Evolutionary conservation across 2,797 vertebrate species (phyloP).

Genomic region (Jordanella pulchra): DNA sequence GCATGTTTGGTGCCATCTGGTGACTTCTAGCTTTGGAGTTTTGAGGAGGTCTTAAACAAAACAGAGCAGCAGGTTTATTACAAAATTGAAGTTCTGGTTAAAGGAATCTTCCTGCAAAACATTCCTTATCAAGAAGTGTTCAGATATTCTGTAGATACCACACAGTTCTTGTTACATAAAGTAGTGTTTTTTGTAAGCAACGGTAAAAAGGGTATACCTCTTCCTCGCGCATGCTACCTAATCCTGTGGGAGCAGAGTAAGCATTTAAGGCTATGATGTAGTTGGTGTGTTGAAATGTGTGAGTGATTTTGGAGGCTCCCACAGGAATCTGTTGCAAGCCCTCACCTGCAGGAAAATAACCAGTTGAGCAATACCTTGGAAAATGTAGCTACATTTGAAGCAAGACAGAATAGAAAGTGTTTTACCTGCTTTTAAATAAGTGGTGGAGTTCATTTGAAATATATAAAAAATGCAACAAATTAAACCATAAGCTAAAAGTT

Average conservation of each 20-base stretch:
- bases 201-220: conserved; percentile 33
- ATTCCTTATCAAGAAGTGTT: conserved; percentile 39
- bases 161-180: conserved; percentile 28
- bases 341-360: conserved; percentile 47
- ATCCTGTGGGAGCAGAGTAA: conserved; percentile 20
- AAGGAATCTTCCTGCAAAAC: conserved; percentile 46
- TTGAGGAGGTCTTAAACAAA: conserved; percentile 43
- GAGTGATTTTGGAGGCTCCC: conserved; percentile 27
- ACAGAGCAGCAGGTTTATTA: conserved; percentile 53
- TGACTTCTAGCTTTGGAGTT: conserved; percentile 63
- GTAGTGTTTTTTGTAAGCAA: conserved; percentile 25
- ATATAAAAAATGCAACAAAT: background rate
- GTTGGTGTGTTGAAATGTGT: conserved; percentile 48
- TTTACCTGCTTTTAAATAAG: conserved; percentile 16
- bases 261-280: conserved; percentile 16
- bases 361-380: conserved; percentile 20
- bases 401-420: conserved; percentile 48
- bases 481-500: background rate
- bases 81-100: conserved; percentile 21
- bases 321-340: conserved; percentile 29
- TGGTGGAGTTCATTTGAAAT: background rate
- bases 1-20: conserved; percentile 77
- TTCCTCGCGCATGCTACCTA: background rate
- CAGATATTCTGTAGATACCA: conserved; percentile 2
- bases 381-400: conserved; percentile 11